These are phyloP conservation scores for Euleptes europaea DNA, from an alignment of 2,113 vertebrate genomes.

Conservation along the genomic window DNA sequence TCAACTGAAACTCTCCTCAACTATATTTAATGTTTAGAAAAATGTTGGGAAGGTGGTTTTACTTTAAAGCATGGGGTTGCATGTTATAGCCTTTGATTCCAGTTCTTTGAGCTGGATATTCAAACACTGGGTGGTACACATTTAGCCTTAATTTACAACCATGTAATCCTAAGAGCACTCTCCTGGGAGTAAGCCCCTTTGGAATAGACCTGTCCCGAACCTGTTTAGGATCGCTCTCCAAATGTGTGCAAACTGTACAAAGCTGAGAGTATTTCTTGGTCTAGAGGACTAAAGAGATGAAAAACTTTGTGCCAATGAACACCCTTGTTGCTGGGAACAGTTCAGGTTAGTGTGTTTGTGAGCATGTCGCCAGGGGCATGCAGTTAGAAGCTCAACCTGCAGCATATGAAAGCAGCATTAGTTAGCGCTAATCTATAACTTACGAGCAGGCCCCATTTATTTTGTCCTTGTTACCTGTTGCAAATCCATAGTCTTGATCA, in stretches of 20 bases:
- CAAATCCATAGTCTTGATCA: background rate
- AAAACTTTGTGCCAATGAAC: background rate
- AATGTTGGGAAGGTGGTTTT: background rate
- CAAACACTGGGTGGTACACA: background rate
- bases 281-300: background rate
- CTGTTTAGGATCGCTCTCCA: background rate
- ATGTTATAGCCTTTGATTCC: background rate
- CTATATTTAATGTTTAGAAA: background rate
- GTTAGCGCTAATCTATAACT: background rate
- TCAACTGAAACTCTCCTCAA: background rate
- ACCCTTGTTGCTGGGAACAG: background rate
- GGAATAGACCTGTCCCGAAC: too few species aligned
- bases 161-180: too few species aligned
- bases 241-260: background rate
- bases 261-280: background rate
- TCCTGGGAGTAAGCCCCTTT: too few species aligned
- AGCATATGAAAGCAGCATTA: background rate
- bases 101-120: background rate
- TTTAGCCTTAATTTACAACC: background rate
- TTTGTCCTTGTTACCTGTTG: slow-evolving; percentile 36
- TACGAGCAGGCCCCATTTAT: rapidly evolving
- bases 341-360: background rate
- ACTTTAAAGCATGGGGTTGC: background rate
- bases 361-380: too few species aligned
- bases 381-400: background rate